These are phyloP conservation scores for Pachydiplax longipennis DNA, from an alignment of 2,888 invertebrate genomes.

Conservation along the genomic window DNA sequence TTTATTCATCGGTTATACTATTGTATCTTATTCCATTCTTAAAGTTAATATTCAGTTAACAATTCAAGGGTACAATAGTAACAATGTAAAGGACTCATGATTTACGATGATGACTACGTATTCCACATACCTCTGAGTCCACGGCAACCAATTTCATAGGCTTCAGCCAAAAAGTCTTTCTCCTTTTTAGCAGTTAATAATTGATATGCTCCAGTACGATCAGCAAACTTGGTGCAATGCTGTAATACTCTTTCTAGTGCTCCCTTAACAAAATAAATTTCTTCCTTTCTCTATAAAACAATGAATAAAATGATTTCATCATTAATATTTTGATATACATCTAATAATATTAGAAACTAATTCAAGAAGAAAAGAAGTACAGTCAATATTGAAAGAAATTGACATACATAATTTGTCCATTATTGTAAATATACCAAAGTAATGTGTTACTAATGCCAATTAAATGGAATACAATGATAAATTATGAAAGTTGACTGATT, in stretches of 20 bases:
- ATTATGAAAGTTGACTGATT: too few relatives aligned
- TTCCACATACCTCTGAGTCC: conserved; percentile 69
- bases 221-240: conserved; percentile 81
- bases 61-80: too few relatives aligned
- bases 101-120: background rate
- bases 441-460: too few relatives aligned
- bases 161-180: conserved; percentile 80
- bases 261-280: conserved; percentile 92
- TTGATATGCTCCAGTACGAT: conserved; percentile 75
- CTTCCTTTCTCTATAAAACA: conserved; percentile 66
- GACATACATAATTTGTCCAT: too few relatives aligned
- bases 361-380: too few relatives aligned
- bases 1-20: too few relatives aligned
- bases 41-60: too few relatives aligned
- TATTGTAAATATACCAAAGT: too few relatives aligned
- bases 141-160: conserved; percentile 86
- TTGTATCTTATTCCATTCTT: too few relatives aligned
- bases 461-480: too few relatives aligned
- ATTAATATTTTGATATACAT: background rate
- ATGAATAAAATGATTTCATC: conserved; percentile 28
- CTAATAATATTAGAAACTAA: background rate
- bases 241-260: conserved; percentile 90
- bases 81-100: too few relatives aligned
- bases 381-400: too few relatives aligned
- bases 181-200: conserved; percentile 81